Base-by-base conservation (phyloP, 2,888 invertebrate species). In the Aspidiotus rigidus region DNA sequence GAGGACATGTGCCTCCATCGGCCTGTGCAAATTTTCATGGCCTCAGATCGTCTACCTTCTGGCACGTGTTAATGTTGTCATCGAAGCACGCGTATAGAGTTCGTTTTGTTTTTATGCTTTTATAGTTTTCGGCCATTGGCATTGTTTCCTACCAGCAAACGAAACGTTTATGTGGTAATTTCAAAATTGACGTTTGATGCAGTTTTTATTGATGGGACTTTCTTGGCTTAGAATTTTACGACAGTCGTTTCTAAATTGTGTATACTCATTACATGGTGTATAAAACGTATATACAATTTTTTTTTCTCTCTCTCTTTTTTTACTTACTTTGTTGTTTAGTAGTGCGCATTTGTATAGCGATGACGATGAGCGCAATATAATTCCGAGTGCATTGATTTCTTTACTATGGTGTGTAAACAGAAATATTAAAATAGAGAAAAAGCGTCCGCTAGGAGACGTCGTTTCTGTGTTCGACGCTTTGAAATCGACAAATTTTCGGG, bases 51-150 rank as follows among this genome's bases (percentile, higher is more conserved):
- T 62, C 62, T 17, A 62, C 62, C 62, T 16, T 62, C 17, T 44
- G 62, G 62, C 62, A 42, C 62, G 62, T 62, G 62, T 62, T 62
- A 62, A 62, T 62, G 62, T 62, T 62, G 62, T 62, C 62, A 44
- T 62, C 62, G 41, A 28, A 59, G 59, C 59, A 59, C 59, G 59
- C 59, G 59, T 59, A 59, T 13, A n/a, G 49, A 49, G 49, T 59
- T 59, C 59, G 40, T 62, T 42, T 8, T 44, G 62, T 62, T 62
- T 62, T 44, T 62, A 62, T 44, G 40, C 13, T 62, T 42, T 41
- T 62, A 42, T 17, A 17, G 17, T 57, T 56, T 55, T 64, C 55
- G 54, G 64, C 49, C 54, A 15, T 64, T 55, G 54, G 63, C 16
- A 8, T 15, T 17, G 55, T 59, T 59, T 17, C 59, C 59, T 59